Conservation (phyloP, 1,140 invertebrate genomes). For the Macrobrachium rosenbergii region DNA sequence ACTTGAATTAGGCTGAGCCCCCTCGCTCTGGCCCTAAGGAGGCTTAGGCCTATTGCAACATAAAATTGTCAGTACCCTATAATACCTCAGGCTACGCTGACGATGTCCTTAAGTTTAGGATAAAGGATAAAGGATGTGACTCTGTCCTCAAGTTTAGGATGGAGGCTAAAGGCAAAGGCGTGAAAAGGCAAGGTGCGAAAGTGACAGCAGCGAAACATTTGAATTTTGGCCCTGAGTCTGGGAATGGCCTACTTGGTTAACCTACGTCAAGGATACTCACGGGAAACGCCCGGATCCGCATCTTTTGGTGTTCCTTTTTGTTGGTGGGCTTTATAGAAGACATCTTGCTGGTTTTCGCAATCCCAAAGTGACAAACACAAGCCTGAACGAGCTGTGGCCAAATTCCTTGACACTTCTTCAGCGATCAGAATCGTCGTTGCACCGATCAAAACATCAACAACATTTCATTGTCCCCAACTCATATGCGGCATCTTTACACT, state of each 20-base stretch:
- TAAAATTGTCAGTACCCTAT: no score
- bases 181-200: no score
- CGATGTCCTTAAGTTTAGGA: no score
- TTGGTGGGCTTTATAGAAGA: slow-evolving; percentile 79
- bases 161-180: no score
- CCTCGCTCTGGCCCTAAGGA: no score
- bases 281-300: slow-evolving; percentile 96
- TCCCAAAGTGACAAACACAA: slow-evolving; percentile 4
- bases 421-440: slow-evolving; percentile 7
- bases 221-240: no score
- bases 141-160: no score
- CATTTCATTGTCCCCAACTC: slow-evolving; percentile 28
- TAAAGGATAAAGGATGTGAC: no score
- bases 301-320: slow-evolving; percentile 93
- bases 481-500: background rate
- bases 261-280: slow-evolving; percentile 25
- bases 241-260: background rate
- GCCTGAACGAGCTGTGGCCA: background rate
- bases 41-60: no score
- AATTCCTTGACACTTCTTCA: slow-evolving; percentile 44
- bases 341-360: slow-evolving; percentile 28
- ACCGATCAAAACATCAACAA: slow-evolving; percentile 46
- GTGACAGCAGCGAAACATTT: no score
- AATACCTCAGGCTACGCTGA: no score
- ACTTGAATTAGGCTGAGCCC: no score